These are phyloP conservation scores for Crax fasciolata DNA, from an alignment of 2,797 vertebrate species.

Conservation along the genomic window DNA sequence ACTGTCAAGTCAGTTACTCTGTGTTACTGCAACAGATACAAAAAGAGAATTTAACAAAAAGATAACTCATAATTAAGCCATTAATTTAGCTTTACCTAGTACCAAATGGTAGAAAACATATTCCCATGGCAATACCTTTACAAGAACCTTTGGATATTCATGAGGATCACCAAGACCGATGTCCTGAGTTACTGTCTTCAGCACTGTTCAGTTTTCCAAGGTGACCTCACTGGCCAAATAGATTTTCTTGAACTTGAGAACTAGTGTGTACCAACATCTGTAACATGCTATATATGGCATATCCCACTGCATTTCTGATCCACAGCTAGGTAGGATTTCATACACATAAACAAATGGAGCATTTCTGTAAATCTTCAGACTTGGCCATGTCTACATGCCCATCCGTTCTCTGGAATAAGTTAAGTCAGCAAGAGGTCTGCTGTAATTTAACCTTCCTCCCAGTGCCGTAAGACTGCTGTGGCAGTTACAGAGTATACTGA, in stretches of 20 bases:
- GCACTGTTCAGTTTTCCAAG: neutral
- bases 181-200: neutral
- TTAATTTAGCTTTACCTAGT: neutral
- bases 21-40: neutral
- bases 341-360: neutral
- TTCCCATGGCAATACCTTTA: neutral
- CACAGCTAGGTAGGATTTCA: neutral
- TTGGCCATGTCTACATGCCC: neutral
- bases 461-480: rapidly evolving
- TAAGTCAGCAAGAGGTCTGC: neutral
- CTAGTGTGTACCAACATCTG: neutral
- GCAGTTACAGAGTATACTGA: neutral
- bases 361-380: neutral
- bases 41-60: neutral
- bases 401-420: neutral
- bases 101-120: neutral
- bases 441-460: neutral
- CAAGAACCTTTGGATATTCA: neutral
- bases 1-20: neutral
- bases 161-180: neutral
- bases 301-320: neutral
- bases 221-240: neutral
- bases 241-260: neutral
- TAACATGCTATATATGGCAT: neutral
- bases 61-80: neutral